These are phyloP conservation scores for Thalpophila matura DNA, from an alignment of 2,888 invertebrate genomes.

Conservation along the genomic window DNA sequence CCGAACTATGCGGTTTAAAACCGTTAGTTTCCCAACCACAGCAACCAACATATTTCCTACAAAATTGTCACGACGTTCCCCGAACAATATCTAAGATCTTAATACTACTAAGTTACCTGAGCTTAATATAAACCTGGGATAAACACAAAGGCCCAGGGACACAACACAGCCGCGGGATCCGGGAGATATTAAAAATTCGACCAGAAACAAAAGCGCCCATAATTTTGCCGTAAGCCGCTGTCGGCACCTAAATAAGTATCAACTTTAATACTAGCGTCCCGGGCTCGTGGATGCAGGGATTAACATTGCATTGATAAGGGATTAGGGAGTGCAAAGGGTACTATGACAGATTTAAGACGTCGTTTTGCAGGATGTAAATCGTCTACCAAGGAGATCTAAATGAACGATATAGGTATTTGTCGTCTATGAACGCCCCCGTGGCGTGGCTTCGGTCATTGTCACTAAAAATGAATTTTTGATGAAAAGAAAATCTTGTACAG, in stretches of 20 bases:
- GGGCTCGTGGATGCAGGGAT: conserved; percentile 37
- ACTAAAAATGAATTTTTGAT: too few species aligned
- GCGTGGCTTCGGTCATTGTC: too few species aligned
- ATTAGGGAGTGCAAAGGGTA: conserved; percentile 42
- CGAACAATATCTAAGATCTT: conserved; percentile 56
- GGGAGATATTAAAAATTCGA: conserved; percentile 70
- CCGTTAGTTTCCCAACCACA: neutral
- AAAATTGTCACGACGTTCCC: conserved; percentile 32
- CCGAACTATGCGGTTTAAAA: neutral
- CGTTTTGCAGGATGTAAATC: neutral
- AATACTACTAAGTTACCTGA: conserved; percentile 58
- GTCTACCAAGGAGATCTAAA: too few species aligned
- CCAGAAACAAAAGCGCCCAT: conserved; percentile 68
- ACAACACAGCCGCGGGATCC: conserved; percentile 58
- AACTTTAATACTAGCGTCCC: conserved; percentile 44
- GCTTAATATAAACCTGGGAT: conserved; percentile 56
- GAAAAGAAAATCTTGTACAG: too few species aligned
- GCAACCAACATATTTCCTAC: conserved; percentile 8
- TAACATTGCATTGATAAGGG: conserved; percentile 57
- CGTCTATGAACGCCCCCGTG: too few species aligned
- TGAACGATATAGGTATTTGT: too few species aligned
- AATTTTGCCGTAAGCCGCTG: conserved; percentile 63
- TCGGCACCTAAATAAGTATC: conserved; percentile 61
- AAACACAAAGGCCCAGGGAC: conserved; percentile 59
- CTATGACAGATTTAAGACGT: conserved; percentile 1